Conservation (phyloP, 1,140 invertebrate genomes). For the Drosophila watanabei region DNA sequence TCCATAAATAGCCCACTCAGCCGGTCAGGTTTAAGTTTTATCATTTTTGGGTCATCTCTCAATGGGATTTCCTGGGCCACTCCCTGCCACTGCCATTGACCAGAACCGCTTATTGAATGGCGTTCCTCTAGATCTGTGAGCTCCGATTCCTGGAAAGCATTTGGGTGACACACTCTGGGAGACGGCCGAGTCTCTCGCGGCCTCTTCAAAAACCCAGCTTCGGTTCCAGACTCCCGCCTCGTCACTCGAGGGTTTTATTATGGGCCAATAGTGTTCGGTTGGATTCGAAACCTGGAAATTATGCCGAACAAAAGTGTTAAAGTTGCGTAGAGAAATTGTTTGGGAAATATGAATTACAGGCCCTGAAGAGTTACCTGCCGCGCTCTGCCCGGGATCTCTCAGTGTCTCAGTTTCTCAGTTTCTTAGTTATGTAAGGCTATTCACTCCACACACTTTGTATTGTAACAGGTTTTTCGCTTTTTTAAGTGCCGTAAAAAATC, state of each 20-base stretch:
- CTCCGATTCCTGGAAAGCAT: constrained; percentile 49
- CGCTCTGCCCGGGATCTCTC: constrained; percentile 36
- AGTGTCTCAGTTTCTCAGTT: constrained; percentile 12
- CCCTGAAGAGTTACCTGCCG: constrained; percentile 62
- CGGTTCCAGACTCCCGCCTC: constrained; percentile 40
- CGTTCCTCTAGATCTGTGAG: constrained; percentile 25
- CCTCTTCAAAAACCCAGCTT: constrained; percentile 57
- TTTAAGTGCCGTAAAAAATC: constrained; percentile 54
- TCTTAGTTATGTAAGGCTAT: constrained; percentile 31
- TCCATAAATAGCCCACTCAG: constrained; percentile 39
- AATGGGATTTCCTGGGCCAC: constrained; percentile 47
- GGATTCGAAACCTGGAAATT: constrained; percentile 46
- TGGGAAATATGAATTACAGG: constrained; percentile 67
- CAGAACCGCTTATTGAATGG: constrained; percentile 55
- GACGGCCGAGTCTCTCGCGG: constrained; percentile 31
- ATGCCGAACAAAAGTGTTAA: constrained; percentile 67
- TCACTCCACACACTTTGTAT: constrained; percentile 9
- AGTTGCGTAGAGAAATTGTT: constrained; percentile 67
- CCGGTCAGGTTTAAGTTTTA: constrained; percentile 29
- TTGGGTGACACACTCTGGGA: constrained; percentile 44
- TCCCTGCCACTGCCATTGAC: constrained; percentile 48
- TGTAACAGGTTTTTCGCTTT: constrained; percentile 48
- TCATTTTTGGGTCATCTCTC: constrained; percentile 36
- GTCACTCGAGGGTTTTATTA: constrained; percentile 46
- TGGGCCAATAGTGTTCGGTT: constrained; percentile 33